Evolutionary conservation across 1,140 invertebrate species (phyloP), one percentile per base, ranked within the genome.

Genomic region (Notospermus geniculatus): DNA sequence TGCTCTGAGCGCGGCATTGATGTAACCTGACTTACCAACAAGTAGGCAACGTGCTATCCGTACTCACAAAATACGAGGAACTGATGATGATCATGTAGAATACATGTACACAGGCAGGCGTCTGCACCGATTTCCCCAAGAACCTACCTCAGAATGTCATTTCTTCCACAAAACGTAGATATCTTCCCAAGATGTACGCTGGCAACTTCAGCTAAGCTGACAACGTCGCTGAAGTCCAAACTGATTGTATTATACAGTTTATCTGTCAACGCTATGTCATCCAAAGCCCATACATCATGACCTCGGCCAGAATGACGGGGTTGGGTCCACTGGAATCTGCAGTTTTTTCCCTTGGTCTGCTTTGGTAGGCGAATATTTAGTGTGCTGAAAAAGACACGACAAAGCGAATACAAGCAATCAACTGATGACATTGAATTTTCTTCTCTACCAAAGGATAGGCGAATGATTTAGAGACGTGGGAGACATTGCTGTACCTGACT

Each of bases 251-350:
- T 81, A 58, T 74, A 74, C 43, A 80, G 62, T 23, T 72, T 58
- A 54, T 71, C 19, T 67, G 72, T 79, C 17, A 84, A 65, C 52
- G 68, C 70, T 5, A 80, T 62, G 56, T 83, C 82, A 67, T 84
- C 83, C 2, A 84, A 39, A 2, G 82, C 82, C 82, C 82, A 84
- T 5, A 84, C 78, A 69, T 83, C 82, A 43, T 69, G 69, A 15
- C 73, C 75, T 29, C 64, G 62, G 13, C 80, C 82, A 9, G 82
- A 82, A 61, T 83, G 80, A 11, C 71, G 59, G 0, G 80, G 75
- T 66, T 84, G 83, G 70, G 78, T 80, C 68, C 82, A 78, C 13
- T 77, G 74, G 62, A 83, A 82, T 63, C 72, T 70, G 62, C 81
- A 83, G 15, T 65, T 67, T 22, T 60, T 28, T n/a, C 66, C 58